These are phyloP conservation scores for Drosophila paracracens DNA, from an alignment of 2,888 invertebrate genomes.

Conservation along the genomic window DNA sequence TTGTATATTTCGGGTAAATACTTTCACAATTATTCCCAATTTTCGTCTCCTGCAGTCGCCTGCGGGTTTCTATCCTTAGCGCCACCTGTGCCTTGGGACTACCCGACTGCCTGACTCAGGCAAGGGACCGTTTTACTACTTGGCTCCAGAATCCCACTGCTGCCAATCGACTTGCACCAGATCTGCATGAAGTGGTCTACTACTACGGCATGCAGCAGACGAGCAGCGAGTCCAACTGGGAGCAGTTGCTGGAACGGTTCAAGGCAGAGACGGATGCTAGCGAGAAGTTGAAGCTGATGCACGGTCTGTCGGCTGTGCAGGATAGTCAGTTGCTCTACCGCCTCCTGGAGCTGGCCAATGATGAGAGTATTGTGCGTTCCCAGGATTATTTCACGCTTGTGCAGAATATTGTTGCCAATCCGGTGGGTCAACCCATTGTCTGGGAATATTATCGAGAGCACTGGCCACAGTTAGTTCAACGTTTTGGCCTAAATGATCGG, in stretches of 20 bases:
- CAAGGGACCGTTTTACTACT: conserved; percentile 86
- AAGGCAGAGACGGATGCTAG: conserved; percentile 90
- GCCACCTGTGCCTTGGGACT: conserved; percentile 88
- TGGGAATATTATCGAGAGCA: conserved; percentile 93
- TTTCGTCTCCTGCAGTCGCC: conserved; percentile 85
- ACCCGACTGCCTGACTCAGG: conserved; percentile 87
- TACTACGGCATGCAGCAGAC: conserved; percentile 89
- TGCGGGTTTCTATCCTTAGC: conserved; percentile 87
- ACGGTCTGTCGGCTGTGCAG: conserved; percentile 89
- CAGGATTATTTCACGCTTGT: conserved; percentile 93
- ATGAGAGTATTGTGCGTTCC: conserved; percentile 90
- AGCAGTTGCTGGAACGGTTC: conserved; percentile 90
- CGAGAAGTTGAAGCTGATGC: conserved; percentile 90
- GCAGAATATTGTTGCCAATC: conserved; percentile 88
- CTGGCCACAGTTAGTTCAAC: conserved; percentile 90
- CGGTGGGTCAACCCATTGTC: conserved; percentile 89
- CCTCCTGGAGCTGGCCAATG: conserved; percentile 89
- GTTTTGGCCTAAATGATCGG: conserved; percentile 92
- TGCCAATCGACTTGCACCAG: conserved; percentile 86
- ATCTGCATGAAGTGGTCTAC: conserved; percentile 88
- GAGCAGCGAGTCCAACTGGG: conserved; percentile 89
- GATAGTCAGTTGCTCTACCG: conserved; percentile 88
- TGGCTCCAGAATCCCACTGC: conserved; percentile 86
- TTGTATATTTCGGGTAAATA: neutral
- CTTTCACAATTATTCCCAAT: neutral